A percentile compares a stretch with the other conserved stretches of the same genome.
phyloP scores from a whole-genome alignment of 2,113 vertebrate species.

The Diphyllodes magnificus region DNA sequence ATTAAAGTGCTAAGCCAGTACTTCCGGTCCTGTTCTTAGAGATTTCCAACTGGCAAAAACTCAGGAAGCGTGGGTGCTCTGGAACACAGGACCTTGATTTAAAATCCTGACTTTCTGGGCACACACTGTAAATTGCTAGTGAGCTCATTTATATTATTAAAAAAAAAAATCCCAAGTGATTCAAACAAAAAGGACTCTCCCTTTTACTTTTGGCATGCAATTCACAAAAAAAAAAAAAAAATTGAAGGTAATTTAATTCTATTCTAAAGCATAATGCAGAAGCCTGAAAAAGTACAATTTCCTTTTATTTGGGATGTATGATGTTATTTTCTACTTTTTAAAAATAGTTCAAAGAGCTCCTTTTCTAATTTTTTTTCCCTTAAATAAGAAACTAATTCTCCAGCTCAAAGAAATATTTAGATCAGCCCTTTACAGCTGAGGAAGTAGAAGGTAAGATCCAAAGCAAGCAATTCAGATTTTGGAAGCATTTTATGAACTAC shows the following conservation, averaged over 20 bases:
- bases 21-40: conserved; percentile 15
- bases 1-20: conserved; percentile 27
- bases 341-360: not conserved
- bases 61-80: conserved; percentile 18
- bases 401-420: not conserved
- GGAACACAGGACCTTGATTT: conserved; percentile 7
- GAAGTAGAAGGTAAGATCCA: conserved; percentile 6
- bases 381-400: conserved; percentile 10
- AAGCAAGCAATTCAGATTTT: conserved; percentile 43
- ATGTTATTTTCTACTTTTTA: not conserved
- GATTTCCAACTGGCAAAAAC: conserved; percentile 43
- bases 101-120: conserved; percentile 32
- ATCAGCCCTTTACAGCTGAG: conserved; percentile 5
- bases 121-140: not conserved
- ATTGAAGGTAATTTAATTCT: not conserved
- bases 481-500: conserved; percentile 41
- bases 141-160: not conserved
- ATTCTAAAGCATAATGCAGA: conserved; percentile 28
- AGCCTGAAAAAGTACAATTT: not conserved
- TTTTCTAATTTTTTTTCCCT: not conserved
- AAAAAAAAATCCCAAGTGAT: not conserved
- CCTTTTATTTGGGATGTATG: not conserved
- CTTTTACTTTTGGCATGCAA: not conserved
- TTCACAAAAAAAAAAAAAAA: not conserved
- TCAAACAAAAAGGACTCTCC: not conserved